These are phyloP conservation scores for Danaus chrysippus DNA, from an alignment of 2,888 invertebrate species.

Conservation along the genomic window DNA sequence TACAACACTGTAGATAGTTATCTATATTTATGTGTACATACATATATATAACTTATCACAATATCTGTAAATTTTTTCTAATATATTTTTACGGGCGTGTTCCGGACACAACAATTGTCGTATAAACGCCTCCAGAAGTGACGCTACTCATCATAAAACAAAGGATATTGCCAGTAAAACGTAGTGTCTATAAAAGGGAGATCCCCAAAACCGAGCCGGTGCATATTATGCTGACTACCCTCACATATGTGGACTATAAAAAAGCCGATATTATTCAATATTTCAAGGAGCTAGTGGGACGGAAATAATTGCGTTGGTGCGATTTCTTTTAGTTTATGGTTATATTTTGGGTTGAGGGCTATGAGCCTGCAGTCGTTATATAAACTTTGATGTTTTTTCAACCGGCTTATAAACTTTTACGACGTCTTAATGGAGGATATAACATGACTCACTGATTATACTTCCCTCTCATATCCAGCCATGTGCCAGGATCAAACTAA, in stretches of 20 bases:
- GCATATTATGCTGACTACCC: slow-evolving; percentile 21
- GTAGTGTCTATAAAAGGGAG: slow-evolving; percentile 22
- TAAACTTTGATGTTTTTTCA: too few species aligned
- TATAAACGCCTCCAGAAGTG: slow-evolving; percentile 21
- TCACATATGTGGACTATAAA: slow-evolving; percentile 31
- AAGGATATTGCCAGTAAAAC: slow-evolving; percentile 25
- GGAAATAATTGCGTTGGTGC: slow-evolving; percentile 27
- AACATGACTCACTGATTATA: too few species aligned
- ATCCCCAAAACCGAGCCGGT: slow-evolving; percentile 24
- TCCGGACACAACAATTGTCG: slow-evolving; percentile 12
- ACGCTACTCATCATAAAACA: slow-evolving; percentile 29
- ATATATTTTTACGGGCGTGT: slow-evolving; percentile 6
- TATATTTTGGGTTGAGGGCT: slow-evolving; percentile 23
- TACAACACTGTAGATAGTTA: too few species aligned
- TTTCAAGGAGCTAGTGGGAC: slow-evolving; percentile 30
- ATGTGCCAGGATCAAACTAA: too few species aligned
- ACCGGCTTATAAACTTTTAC: too few species aligned
- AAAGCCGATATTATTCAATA: slow-evolving; percentile 34
- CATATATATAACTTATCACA: background rate
- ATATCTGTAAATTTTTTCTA: background rate
- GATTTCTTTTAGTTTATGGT: slow-evolving; percentile 23
- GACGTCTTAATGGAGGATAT: too few species aligned
- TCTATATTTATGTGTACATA: too few species aligned
- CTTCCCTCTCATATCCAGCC: too few species aligned
- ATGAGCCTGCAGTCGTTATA: slow-evolving; percentile 15